Conservation (phyloP, 2,888 invertebrate species). For the Dryadula phaetusa region DNA sequence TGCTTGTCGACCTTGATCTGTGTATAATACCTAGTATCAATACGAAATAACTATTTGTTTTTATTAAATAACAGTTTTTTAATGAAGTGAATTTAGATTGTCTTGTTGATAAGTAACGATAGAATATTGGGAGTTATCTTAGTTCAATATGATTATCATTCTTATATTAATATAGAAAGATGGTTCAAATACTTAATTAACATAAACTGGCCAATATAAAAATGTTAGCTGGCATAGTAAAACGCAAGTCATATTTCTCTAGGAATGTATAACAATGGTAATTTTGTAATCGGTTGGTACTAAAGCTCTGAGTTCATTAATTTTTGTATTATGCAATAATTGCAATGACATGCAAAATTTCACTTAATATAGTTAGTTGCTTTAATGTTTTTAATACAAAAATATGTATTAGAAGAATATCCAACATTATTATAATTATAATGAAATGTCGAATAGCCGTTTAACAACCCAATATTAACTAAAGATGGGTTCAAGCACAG, state of each 20-base stretch:
- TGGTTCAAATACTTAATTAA: neutral
- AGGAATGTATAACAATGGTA: slow-evolving; percentile 31
- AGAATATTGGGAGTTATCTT: no score
- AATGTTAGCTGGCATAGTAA: neutral
- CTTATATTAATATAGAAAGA: no score
- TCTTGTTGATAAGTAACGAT: no score
- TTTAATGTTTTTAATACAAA: slow-evolving; percentile 39
- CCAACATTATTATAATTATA: no score
- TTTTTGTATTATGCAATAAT: slow-evolving; percentile 30
- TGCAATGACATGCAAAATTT: slow-evolving; percentile 35
- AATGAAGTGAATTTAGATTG: neutral
- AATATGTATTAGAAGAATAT: neutral
- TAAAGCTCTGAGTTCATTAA: slow-evolving; percentile 26
- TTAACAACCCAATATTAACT: no score
- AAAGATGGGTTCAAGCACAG: no score
- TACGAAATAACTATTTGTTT: slow-evolving; percentile 1
- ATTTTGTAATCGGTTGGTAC: slow-evolving; percentile 27
- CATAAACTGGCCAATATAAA: neutral
- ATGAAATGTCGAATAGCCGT: no score
- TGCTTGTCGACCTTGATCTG: slow-evolving; percentile 33
- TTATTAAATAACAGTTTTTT: neutral
- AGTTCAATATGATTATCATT: no score
- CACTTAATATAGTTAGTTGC: slow-evolving; percentile 38
- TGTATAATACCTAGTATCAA: slow-evolving; percentile 17
- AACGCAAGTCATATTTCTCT: slow-evolving; percentile 37